These are phyloP conservation scores for Deilephila elpenor DNA, from an alignment of 2,888 invertebrate genomes.

Conservation along the genomic window DNA sequence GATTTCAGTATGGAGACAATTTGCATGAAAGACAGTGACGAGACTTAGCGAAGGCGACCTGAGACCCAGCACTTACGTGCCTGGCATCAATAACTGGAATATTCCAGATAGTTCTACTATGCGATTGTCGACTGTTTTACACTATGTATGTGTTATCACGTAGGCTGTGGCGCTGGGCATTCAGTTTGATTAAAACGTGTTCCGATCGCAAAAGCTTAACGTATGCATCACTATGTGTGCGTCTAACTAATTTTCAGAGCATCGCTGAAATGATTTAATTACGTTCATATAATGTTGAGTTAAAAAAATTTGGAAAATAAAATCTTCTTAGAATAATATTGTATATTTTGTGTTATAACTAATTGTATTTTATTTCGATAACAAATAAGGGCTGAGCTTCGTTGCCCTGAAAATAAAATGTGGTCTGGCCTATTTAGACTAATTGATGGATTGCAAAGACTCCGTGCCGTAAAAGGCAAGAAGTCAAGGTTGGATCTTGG, in stretches of 20 bases:
- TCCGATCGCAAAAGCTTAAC: conserved; percentile 4
- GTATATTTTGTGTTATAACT: no score
- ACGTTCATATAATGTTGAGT: no score
- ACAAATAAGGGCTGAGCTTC: no score
- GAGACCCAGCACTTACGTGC: conserved; percentile 17
- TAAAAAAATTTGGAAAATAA: no score
- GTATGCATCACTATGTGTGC: background rate
- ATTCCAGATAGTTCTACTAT: background rate
- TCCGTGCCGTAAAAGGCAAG: no score
- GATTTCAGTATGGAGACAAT: conserved; percentile 11
- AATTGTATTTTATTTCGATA: no score
- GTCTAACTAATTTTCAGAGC: background rate
- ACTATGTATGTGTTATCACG: background rate
- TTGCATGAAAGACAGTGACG: conserved; percentile 23
- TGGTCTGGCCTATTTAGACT: no score
- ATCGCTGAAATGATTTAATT: no score
- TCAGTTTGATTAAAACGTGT: conserved; percentile 21
- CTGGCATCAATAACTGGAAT: conserved; percentile 23
- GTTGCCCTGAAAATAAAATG: no score
- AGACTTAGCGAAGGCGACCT: conserved; percentile 29
- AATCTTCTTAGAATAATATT: no score
- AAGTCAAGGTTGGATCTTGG: no score
- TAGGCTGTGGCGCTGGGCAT: conserved; percentile 1
- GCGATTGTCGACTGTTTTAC: conserved; percentile 17
- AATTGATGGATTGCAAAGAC: no score